Evolutionary conservation across 2,888 invertebrate species (phyloP), one percentile per base, ranked within the genome.

Genomic region (Pseudococcus longispinus): DNA sequence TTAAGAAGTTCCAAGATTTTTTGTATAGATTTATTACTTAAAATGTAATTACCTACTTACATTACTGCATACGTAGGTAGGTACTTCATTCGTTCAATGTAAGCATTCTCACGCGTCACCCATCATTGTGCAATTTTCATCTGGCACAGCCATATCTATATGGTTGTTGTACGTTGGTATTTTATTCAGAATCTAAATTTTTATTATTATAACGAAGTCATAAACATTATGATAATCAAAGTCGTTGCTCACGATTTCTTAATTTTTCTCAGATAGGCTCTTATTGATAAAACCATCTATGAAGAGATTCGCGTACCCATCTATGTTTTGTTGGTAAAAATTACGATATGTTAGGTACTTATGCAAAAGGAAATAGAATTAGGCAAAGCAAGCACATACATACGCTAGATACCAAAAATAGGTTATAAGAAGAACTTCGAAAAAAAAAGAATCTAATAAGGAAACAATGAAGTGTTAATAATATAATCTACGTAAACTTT

Each of bases 401-500:
- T 70, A 70, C 77, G 15, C 55, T 55, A n/a, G 37, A 37, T 77
- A n/a, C 26, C 8, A 26, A 26, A 74, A 77, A 77, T 77, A 77
- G 77, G 29, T 77, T 77, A 32, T 3, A 32, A 77, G 77, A 77
- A 23, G 77, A 77, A 77, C 77, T 77, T 77, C 37, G 77, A 77
- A 77, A 77, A 74, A 32, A 77, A 32, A 2, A 55, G 55, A 55
- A 70, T 29, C 70, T 70, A 70, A 77, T 77, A 32, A 77, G 77
- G 77, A 77, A 77, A 77, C 77, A 77, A 77, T 77, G 77, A 77
- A 77, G 65, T 32, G 77, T 77, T 77, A 77, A 77, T 77, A 65
- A 26, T 77, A 77, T 77, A 77, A 77, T 77, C 37, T 32, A 18
- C 37, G n/a, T 32, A 26, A 77, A 77, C 77, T 77, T 77, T 77